These are phyloP conservation scores for Drosophila kanapiae DNA, from an alignment of 1,140 invertebrate species.

Conservation along the genomic window DNA sequence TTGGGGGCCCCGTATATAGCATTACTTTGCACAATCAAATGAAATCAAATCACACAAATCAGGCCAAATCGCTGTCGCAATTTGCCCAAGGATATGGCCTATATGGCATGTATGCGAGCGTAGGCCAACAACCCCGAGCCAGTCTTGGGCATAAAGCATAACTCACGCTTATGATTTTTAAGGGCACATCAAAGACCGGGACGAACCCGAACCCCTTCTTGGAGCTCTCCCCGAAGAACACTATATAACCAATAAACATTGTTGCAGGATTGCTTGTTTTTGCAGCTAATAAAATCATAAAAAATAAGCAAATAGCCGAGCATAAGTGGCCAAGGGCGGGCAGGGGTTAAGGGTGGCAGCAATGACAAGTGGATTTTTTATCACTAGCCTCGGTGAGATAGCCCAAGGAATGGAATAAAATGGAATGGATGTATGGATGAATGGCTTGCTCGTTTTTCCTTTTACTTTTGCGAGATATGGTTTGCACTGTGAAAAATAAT, in stretches of 20 bases:
- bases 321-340: constrained; percentile 59
- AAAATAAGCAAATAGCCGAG: constrained; percentile 71
- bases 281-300: constrained; percentile 84
- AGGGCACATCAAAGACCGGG: constrained; percentile 71
- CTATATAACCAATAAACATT: constrained; percentile 84
- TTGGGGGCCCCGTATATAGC: constrained; percentile 20
- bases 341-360: constrained; percentile 45
- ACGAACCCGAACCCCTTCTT: constrained; percentile 49
- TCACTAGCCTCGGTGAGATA: constrained; percentile 56
- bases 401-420: constrained; percentile 29
- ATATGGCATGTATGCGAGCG: constrained; percentile 6
- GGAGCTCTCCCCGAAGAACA: constrained; percentile 45
- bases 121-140: constrained; percentile 48
- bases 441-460: constrained; percentile 42
- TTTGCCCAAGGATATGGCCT: constrained; percentile 40
- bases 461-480: background rate
- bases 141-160: constrained; percentile 57
- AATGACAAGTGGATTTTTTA: constrained; percentile 80
- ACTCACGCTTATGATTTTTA: constrained; percentile 83
- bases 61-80: constrained; percentile 72
- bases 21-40: constrained; percentile 62
- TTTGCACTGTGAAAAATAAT: constrained; percentile 5
- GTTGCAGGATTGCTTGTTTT: constrained; percentile 82
- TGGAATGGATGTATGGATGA: constrained; percentile 68
- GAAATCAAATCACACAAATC: constrained; percentile 78